phyloP scores from a whole-genome alignment of 2,797 vertebrate species.

The Acipenser ruthenus region DNA sequence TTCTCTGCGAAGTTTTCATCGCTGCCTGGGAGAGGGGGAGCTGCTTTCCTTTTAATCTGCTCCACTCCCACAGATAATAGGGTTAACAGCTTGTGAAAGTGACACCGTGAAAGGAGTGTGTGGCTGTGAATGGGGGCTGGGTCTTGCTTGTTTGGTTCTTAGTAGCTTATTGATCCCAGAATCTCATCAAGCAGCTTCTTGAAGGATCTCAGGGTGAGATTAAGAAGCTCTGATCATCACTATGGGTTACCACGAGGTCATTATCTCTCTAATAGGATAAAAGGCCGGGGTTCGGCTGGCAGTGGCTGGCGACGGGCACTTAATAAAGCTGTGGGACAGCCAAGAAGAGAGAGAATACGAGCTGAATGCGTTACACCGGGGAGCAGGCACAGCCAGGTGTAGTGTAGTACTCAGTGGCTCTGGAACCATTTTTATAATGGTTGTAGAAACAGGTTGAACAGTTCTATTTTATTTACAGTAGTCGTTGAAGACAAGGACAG shows the following conservation, averaged over 20 bases:
- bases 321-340: slow-evolving; percentile 23
- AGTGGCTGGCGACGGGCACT: slow-evolving; percentile 25
- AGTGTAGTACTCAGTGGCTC: no score
- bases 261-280: slow-evolving; percentile 40
- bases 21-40: not conserved
- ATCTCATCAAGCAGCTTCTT: no score
- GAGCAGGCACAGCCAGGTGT: no score
- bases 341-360: not conserved
- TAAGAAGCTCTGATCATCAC: slow-evolving; percentile 32
- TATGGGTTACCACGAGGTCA: slow-evolving; percentile 28
- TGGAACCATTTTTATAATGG: no score
- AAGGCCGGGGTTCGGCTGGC: slow-evolving; percentile 22
- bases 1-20: not conserved
- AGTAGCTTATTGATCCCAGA: no score
- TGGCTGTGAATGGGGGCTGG: slow-evolving; percentile 21
- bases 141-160: not conserved
- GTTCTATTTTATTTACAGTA: no score
- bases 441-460: no score
- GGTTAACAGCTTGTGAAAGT: slow-evolving; percentile 31
- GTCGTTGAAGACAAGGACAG: no score
- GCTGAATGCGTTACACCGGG: not conserved
- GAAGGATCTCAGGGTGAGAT: slow-evolving; percentile 10
- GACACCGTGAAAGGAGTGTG: slow-evolving; percentile 26
- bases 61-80: slow-evolving; percentile 26
- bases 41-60: not conserved